Base-by-base conservation (phyloP, 2,113 vertebrate genomes). In the Athene cunicularia region DNA sequence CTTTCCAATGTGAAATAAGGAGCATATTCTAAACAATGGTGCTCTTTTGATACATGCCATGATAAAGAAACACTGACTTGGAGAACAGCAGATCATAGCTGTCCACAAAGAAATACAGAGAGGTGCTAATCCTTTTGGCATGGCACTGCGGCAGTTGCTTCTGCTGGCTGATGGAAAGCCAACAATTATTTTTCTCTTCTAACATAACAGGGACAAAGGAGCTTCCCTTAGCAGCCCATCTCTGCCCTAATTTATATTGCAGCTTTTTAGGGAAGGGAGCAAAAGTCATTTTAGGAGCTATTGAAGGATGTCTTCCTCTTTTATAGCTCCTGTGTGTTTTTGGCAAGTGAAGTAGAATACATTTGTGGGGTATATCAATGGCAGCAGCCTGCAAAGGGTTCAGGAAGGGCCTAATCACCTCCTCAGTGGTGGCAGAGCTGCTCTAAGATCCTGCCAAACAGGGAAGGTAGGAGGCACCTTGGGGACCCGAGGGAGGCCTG, bases 1-100 rank as follows among this genome's bases (percentile, higher is more conserved):
- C 43, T 91, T 95, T 94, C 74, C 79, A 0, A 37, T 80, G 77
- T 90, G 93, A 96, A 93, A 93, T 94, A 96, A 96, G 95, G 91
- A 95, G 96, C 87, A 96, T 94, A 95, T 90, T 97, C 95, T 96
- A 96, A 96, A 96, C 94, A 96, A 87, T 96, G 79, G 87, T 74
- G 77, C 64, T 96, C 95, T 97, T 96, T 96, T 96, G 95, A 97
- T 96, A 90, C 45, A 3, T 28, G 74, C 84, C 58, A 43, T 91
- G 88, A 93, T 95, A 96, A 95, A 96, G 93, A 91, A 96, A 73
- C 28, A 53, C 74, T 83, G 93, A 66, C 94, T 95, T 93, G 28
- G 84, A 92, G 95, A 95, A 95, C 58, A 91, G 95, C 53, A 76
- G 95, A 95, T 95, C 93, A 88, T 82, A 96, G 87, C 67, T 90